Percentiles rank a stretch among this genome's conserved stretches.
Evolutionary conservation across 2,113 vertebrate genomes (phyloP).

Genomic region (Cheilinus undulatus): DNA sequence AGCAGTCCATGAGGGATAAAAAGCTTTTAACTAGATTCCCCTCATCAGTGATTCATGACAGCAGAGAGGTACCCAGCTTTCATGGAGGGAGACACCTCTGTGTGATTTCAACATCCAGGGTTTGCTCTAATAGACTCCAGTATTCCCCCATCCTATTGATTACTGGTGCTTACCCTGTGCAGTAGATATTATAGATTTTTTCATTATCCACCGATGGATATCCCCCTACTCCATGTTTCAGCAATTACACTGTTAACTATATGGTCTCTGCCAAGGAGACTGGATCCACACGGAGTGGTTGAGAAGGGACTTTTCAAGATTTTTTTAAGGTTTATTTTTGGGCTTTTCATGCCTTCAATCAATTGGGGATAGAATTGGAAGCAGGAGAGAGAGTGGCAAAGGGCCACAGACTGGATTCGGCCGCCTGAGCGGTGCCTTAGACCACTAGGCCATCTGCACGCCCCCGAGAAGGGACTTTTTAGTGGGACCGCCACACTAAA

Average conservation of each 20-base stretch:
- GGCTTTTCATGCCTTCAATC: no score
- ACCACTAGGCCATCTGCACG: no score
- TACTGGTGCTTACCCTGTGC: slow-evolving; percentile 38
- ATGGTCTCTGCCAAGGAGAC: background rate
- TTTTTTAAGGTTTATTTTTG: no score
- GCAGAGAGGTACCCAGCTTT: background rate
- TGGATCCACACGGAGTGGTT: no score
- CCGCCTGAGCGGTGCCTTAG: no score
- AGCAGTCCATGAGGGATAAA: slow-evolving; percentile 35
- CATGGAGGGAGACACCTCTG: background rate
- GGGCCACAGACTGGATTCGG: no score
- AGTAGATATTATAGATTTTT: slow-evolving; percentile 57
- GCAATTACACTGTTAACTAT: slow-evolving; percentile 3
- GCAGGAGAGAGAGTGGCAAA: no score
- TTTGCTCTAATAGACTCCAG: slow-evolving; percentile 12
- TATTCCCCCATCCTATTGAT: slow-evolving; percentile 16
- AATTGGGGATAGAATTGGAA: no score
- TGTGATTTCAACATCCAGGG: slow-evolving; percentile 17
- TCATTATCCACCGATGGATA: slow-evolving; percentile 47
- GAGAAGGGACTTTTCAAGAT: no score
- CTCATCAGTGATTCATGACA: slow-evolving; percentile 47
- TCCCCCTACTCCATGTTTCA: slow-evolving; percentile 14
- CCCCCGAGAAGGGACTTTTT: no score
- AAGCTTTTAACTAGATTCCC: slow-evolving; percentile 42
- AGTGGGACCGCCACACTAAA: no score